Conservation (phyloP, 92 coral and sea anemone genomes). For the Blastomussa wellsi region DNA sequence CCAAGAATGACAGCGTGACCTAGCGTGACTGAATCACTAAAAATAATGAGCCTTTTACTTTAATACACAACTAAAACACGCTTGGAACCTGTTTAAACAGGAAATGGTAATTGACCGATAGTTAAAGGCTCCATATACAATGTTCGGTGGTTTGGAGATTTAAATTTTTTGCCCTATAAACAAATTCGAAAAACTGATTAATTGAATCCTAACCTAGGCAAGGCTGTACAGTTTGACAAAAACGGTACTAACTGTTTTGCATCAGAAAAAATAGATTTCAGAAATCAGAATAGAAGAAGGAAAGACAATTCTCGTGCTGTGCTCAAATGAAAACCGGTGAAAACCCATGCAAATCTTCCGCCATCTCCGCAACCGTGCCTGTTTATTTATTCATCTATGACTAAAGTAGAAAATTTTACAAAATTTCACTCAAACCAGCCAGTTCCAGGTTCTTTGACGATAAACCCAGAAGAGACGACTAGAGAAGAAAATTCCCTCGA, state of each 20-base stretch:
- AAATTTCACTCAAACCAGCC: not conserved
- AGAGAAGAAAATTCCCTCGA: not conserved
- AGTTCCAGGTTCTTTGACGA: not conserved
- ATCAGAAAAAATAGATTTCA: not conserved
- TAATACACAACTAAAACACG: not conserved
- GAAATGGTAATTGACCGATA: not conserved
- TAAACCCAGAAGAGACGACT: not conserved
- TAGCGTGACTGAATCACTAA: not conserved
- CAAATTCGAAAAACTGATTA: conserved; percentile 6
- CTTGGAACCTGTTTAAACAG: not conserved
- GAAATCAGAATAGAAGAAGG: not conserved
- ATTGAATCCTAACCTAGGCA: not conserved
- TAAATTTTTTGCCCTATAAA: not conserved
- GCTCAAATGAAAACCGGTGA: not conserved
- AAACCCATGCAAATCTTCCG: not conserved
- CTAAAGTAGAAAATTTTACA: not conserved
- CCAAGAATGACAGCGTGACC: not conserved
- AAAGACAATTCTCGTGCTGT: not conserved
- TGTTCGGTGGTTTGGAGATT: too few species aligned
- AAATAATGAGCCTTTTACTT: not conserved
- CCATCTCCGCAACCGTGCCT: not conserved
- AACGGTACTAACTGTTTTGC: too few species aligned
- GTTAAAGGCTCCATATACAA: too few species aligned
- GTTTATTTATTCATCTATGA: not conserved
- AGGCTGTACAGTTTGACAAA: not conserved